Percentiles rank a stretch among this genome's conserved stretches.
Conservation (phyloP, 2,797 vertebrate species). For the Eutrigla gurnardus region DNA sequence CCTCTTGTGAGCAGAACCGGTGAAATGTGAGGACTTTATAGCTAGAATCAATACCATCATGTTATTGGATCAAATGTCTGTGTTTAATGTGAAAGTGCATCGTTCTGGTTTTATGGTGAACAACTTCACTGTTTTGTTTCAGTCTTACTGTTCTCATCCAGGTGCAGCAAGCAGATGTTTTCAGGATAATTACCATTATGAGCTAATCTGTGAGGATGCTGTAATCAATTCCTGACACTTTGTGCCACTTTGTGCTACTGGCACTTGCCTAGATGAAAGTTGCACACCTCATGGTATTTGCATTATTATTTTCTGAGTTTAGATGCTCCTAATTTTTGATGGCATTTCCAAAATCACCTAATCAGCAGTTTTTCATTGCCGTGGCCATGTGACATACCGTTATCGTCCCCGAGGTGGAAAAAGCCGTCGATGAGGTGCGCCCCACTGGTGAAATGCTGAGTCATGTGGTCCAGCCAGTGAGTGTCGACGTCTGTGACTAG, state of each 20-base stretch:
- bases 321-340: background rate
- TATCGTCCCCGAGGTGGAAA: constrained; percentile 88
- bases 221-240: background rate
- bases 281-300: background rate
- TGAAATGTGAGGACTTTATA: constrained; percentile 7
- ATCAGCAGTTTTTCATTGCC: background rate
- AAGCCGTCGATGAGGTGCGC: constrained; percentile 91
- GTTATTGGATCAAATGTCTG: background rate
- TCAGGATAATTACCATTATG: background rate
- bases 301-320: background rate
- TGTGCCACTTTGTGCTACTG: background rate
- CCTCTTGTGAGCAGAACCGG: constrained; percentile 1
- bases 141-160: background rate
- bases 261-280: background rate
- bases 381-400: constrained; percentile 75
- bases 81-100: background rate
- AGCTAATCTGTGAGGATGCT: background rate
- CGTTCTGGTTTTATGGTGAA: background rate
- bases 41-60: background rate
- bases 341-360: too few species aligned
- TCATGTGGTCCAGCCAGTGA: constrained; percentile 98
- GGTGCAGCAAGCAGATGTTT: background rate
- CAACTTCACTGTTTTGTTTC: background rate
- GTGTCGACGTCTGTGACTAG: constrained; percentile 89
- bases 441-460: constrained; percentile 94